phyloP scores from a whole-genome alignment of 2,113 vertebrate genomes.

The Callopanchax toddi region DNA sequence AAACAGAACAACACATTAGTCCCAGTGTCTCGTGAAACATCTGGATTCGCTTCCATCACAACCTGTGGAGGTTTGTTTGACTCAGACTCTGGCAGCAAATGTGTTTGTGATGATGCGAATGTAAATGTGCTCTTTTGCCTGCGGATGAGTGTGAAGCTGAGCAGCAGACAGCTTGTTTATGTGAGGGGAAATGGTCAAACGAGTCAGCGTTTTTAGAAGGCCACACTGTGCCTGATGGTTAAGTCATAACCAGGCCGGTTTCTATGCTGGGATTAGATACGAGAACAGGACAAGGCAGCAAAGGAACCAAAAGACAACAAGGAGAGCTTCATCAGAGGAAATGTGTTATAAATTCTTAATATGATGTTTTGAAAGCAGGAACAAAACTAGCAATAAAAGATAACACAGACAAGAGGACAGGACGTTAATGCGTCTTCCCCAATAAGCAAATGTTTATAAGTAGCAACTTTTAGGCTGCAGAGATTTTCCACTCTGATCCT shows the following conservation, averaged over 20 bases:
- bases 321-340: slow-evolving; percentile 10
- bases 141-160: slow-evolving; percentile 12
- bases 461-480: neutral
- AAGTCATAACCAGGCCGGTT: slow-evolving; percentile 59
- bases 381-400: neutral
- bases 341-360: slow-evolving; percentile 8
- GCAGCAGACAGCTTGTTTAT: slow-evolving; percentile 24
- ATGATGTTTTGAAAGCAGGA: neutral
- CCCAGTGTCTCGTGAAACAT: neutral
- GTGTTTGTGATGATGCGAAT: slow-evolving; percentile 28
- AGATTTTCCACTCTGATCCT: neutral
- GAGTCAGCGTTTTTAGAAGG: slow-evolving; percentile 31
- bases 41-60: slow-evolving; percentile 6
- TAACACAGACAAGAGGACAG: neutral
- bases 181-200: slow-evolving; percentile 34
- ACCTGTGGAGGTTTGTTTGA: slow-evolving; percentile 20
- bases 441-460: neutral
- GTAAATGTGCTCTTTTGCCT: slow-evolving; percentile 45
- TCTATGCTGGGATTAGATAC: slow-evolving; percentile 49
- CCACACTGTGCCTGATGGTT: slow-evolving; percentile 50
- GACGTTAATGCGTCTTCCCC: neutral
- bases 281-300: slow-evolving; percentile 29
- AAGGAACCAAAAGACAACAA: neutral
- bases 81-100: slow-evolving; percentile 5
- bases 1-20: neutral